Percentiles rank a stretch among this genome's conserved stretches.
Evolutionary conservation across 2,888 invertebrate species (phyloP).

Genomic region (Pycnomerus fuliginosus): DNA sequence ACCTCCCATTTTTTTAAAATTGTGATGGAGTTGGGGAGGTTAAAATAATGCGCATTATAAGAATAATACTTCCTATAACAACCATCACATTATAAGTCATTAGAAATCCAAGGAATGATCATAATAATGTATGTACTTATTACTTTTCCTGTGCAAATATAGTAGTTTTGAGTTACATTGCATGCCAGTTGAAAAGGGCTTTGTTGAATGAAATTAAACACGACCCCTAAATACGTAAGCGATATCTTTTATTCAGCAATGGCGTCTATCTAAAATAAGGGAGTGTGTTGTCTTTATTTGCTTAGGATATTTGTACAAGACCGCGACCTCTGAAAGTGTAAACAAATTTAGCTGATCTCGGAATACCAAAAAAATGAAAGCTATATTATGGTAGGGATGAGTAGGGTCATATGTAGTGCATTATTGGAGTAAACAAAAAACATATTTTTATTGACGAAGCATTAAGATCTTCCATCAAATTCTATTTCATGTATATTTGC

Average conservation of each 20-base stretch:
- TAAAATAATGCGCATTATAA: no score
- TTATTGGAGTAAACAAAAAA: constrained; percentile 20
- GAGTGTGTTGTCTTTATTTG: constrained; percentile 46
- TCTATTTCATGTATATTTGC: not conserved
- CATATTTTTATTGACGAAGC: not conserved
- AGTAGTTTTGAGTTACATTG: constrained; percentile 35
- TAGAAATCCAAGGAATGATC: no score
- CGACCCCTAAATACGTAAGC: constrained; percentile 34
- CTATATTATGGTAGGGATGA: no score
- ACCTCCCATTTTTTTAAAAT: no score
- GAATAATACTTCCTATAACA: no score
- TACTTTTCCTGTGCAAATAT: no score
- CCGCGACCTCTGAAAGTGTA: constrained; percentile 46
- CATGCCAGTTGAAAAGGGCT: constrained; percentile 34
- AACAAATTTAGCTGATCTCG: constrained; percentile 40
- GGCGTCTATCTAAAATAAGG: constrained; percentile 37
- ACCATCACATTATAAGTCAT: no score
- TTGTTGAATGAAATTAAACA: constrained; percentile 33
- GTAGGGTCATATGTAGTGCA: constrained; percentile 29
- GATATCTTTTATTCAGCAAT: constrained; percentile 36
- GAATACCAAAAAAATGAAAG: constrained; percentile 33
- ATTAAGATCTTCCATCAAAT: not conserved
- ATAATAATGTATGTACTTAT: no score
- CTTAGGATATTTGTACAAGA: constrained; percentile 45
- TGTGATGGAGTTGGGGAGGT: no score